phyloP scores from a whole-genome alignment of 2,797 vertebrate genomes.

The Micrastur ruficollis region DNA sequence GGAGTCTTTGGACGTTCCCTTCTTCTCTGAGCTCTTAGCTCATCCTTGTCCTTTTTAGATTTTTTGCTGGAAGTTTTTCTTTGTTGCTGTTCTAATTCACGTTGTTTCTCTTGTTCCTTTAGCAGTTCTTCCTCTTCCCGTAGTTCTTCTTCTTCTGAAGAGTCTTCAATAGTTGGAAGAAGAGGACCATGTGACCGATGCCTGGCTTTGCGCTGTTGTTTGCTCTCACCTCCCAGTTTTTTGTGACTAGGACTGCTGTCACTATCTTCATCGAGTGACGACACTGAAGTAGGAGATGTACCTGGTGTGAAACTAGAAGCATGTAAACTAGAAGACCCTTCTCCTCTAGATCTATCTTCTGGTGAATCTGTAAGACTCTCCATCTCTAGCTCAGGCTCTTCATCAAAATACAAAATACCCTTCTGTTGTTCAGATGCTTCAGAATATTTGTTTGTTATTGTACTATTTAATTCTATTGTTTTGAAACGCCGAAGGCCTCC shows the following conservation, averaged over 20 bases:
- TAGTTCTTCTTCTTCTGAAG: constrained; percentile 92
- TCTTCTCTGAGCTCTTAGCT: constrained; percentile 92
- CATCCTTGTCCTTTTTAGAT: constrained; percentile 98
- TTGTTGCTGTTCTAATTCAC: constrained; percentile 81
- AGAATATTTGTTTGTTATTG: constrained; percentile 74
- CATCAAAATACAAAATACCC: constrained; percentile 79
- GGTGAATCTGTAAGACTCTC: constrained; percentile 93
- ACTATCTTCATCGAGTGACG: constrained; percentile 96
- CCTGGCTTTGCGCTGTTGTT: constrained; percentile 90
- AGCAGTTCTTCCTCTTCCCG: constrained; percentile 92
- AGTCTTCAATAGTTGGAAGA: constrained; percentile 92
- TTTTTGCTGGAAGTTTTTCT: constrained; percentile 91
- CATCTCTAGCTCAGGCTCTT: constrained; percentile 85
- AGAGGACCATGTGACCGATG: constrained; percentile 88
- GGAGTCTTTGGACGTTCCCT: constrained; percentile 92
- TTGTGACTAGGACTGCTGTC: constrained; percentile 93
- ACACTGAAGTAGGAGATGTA: constrained; percentile 94
- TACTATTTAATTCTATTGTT: constrained; percentile 93
- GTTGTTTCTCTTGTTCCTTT: constrained; percentile 91
- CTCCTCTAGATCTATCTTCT: constrained; percentile 94
- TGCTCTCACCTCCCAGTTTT: constrained; percentile 87
- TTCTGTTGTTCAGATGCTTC: constrained; percentile 76
- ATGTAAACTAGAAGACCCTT: constrained; percentile 94
- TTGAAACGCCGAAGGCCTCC: constrained; percentile 89
- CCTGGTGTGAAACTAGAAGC: constrained; percentile 92